Base-by-base conservation (phyloP, 2,797 vertebrate species). In the Cirrhinus mrigala region DNA sequence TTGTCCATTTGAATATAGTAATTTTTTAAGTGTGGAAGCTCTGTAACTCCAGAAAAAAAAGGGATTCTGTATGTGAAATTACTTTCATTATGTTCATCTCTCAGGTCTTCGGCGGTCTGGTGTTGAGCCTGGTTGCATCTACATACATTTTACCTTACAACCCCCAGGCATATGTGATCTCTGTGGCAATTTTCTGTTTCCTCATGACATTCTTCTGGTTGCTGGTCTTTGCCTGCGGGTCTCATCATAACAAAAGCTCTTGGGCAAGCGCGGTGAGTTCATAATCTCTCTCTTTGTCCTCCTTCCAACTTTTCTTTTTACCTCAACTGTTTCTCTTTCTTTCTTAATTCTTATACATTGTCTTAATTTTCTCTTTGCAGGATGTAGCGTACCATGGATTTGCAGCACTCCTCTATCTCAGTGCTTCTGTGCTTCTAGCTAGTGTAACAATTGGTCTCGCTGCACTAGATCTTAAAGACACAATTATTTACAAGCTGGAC, bases 141-240 rank as follows among this genome's bases (percentile, higher is more conserved):
- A 92, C 93, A 0, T 66, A 0, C 0, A 88, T 96, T 2, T 0
- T 0, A 0, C 0, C 1, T 0, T 0, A 70, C 0, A 90, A 96
- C 0, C 69, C 95, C 62, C 96, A 96, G 92, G 97, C 94, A 86
- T 99, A 97, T 95, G 97, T 98, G 84, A 97, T 99, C 96, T 96
- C 97, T 3, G 97, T 98, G 48, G 97, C 97, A 0, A 91, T 98
- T 66, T 96, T 97, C 91, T 98, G 97, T 92, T 99, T 98, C 2
- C 0, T 95, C 66, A 84, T 94, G 87, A 96, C 97, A 12, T 94
- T 91, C 44, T 89, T 97, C 89, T 94, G 97, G 90, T 58, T 96
- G 89, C 76, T 97, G 79, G 92, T 97, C 20, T 54, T 96, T 3
- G 90, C 91, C 0, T 94, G 91, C 10, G 95, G 95, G 3, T 77